Conservation (phyloP, 2,113 vertebrate genomes). For the Heterocephalus glaber region DNA sequence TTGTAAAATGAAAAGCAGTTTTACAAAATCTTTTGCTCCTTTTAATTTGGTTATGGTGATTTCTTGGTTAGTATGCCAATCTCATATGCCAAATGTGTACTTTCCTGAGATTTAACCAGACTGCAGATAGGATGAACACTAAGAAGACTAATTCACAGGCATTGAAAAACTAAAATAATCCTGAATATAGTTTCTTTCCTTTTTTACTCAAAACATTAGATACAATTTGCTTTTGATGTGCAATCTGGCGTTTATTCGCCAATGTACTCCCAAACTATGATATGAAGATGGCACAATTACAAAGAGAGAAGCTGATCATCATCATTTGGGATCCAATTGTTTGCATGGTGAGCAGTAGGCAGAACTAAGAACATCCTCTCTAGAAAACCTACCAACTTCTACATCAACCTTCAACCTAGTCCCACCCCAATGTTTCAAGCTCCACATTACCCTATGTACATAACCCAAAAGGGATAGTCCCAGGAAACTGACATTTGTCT, state of each 20-base stretch:
- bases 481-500: constrained; percentile 46
- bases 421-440: background rate
- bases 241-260: constrained; percentile 14
- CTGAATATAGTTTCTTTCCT: background rate
- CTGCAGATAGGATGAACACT: constrained; percentile 1
- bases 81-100: background rate
- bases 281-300: constrained; percentile 32
- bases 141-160: constrained; percentile 7
- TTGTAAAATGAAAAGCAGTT: constrained; percentile 39
- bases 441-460: constrained; percentile 49
- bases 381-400: constrained; percentile 48
- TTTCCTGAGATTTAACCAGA: constrained; percentile 8
- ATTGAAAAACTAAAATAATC: constrained; percentile 34
- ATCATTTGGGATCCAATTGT: constrained; percentile 39
- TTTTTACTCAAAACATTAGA: constrained; percentile 37
- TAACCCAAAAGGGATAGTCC: constrained; percentile 14
- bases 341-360: background rate
- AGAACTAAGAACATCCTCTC: constrained; percentile 19
- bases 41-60: constrained; percentile 12
- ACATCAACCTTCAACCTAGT: background rate
- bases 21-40: constrained; percentile 42
- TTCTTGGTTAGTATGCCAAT: constrained; percentile 34
- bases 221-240: constrained; percentile 41
- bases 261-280: constrained; percentile 22
- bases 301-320: constrained; percentile 11